These are phyloP conservation scores for Alca torda DNA, from an alignment of 2,797 vertebrate species.

Conservation along the genomic window DNA sequence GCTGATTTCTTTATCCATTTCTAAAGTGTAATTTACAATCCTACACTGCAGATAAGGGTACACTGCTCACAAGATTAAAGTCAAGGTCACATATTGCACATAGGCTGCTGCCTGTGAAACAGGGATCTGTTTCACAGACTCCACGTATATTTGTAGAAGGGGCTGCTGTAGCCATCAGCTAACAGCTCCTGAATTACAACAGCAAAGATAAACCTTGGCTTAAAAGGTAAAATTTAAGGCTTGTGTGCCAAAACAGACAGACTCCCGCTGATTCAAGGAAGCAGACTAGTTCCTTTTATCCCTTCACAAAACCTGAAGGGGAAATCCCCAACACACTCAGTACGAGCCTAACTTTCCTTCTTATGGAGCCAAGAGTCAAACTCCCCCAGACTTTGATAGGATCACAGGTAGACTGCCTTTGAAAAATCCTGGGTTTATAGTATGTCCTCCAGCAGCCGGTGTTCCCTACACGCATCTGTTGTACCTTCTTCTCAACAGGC, in stretches of 20 bases:
- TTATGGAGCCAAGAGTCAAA: neutral
- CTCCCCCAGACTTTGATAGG: neutral
- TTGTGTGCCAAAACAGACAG: neutral
- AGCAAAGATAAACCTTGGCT: slow-evolving; percentile 19
- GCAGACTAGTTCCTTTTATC: neutral
- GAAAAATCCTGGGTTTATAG: neutral
- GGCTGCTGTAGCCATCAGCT: neutral
- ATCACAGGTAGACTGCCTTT: neutral
- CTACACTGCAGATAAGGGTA: slow-evolving; percentile 21
- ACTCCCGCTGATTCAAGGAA: neutral
- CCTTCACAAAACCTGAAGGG: neutral
- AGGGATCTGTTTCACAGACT: slow-evolving; percentile 33
- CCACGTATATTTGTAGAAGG: slow-evolving; percentile 47
- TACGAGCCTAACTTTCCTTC: neutral
- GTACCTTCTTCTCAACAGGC: neutral
- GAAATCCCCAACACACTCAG: neutral
- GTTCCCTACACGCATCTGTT: neutral
- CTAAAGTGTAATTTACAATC: slow-evolving; percentile 35
- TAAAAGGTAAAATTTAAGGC: neutral
- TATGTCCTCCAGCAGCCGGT: neutral
- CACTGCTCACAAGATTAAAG: slow-evolving; percentile 5
- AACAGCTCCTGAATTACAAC: slow-evolving; percentile 12
- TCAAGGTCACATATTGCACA: slow-evolving; percentile 43
- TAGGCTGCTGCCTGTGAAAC: neutral
- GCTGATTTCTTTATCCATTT: neutral